Percentiles rank a stretch among this genome's conserved stretches.
Evolutionary conservation across 2,888 invertebrate species (phyloP).

Genomic region (Sepioteuthis lessoniana): DNA sequence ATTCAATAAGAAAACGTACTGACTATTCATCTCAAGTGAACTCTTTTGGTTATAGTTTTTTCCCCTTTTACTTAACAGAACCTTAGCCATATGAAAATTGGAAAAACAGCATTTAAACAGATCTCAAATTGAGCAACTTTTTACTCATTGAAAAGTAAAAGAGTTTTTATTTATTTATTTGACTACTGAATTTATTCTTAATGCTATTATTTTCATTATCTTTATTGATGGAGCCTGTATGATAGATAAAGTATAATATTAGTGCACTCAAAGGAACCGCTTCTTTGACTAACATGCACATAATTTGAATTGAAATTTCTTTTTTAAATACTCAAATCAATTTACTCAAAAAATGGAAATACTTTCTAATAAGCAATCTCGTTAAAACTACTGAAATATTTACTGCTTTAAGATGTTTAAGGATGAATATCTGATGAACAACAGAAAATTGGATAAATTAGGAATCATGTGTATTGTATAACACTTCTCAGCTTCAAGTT

Average conservation of each 20-base stretch:
- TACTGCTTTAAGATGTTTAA: too few species aligned
- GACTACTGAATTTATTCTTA: background rate
- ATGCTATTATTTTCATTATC: background rate
- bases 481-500: too few species aligned
- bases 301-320: too few species aligned
- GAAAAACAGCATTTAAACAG: background rate
- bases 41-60: background rate
- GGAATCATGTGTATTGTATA: too few species aligned
- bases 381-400: too few species aligned
- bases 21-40: background rate
- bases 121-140: background rate
- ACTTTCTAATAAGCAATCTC: too few species aligned
- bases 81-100: background rate
- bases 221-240: background rate
- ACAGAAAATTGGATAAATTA: too few species aligned
- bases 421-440: too few species aligned
- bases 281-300: background rate
- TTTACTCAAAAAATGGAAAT: too few species aligned
- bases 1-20: constrained; percentile 33
- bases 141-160: background rate
- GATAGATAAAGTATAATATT: background rate
- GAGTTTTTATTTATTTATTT: background rate
- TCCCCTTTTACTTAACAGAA: too few species aligned
- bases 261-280: background rate
- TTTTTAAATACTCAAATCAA: too few species aligned